A percentile compares a stretch with the other conserved stretches of the same genome.
phyloP scores from a whole-genome alignment of 2,113 vertebrate genomes.

The Dicerorhinus sumatrensis region DNA sequence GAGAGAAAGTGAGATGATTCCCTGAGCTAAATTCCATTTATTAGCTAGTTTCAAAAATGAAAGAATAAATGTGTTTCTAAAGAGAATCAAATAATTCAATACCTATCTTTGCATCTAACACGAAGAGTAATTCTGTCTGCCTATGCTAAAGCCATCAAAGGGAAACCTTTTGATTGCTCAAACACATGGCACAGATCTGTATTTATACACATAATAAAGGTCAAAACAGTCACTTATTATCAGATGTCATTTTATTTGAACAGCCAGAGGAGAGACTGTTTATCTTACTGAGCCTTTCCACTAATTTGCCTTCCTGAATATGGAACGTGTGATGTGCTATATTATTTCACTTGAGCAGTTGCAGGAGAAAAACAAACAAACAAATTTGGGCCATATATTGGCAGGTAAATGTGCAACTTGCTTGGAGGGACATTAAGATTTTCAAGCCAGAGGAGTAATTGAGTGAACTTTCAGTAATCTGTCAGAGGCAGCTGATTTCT shows the following conservation, averaged over 20 bases:
- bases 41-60: slow-evolving; percentile 5
- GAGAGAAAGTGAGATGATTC: slow-evolving; percentile 22
- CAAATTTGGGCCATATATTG: neutral
- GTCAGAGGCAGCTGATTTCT: neutral
- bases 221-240: slow-evolving; percentile 61
- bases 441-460: neutral
- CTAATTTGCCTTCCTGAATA: slow-evolving; percentile 58
- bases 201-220: slow-evolving; percentile 66
- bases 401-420: neutral
- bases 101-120: neutral
- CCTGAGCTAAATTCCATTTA: slow-evolving; percentile 46
- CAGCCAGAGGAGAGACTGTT: slow-evolving; percentile 33
- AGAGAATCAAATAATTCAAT: slow-evolving; percentile 54
- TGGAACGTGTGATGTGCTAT: neutral
- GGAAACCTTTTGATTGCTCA: slow-evolving; percentile 46
- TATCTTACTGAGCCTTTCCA: slow-evolving; percentile 60
- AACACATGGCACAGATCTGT: slow-evolving; percentile 11
- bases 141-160: neutral
- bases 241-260: slow-evolving; percentile 69
- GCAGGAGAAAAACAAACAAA: neutral
- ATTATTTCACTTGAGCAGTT: slow-evolving; percentile 54
- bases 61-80: slow-evolving; percentile 37
- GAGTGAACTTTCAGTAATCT: slow-evolving; percentile 1
- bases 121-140: slow-evolving; percentile 21
- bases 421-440: neutral